Evolutionary conservation across 2,888 invertebrate genomes (phyloP).

Genomic region (Drosophila macrospina): DNA sequence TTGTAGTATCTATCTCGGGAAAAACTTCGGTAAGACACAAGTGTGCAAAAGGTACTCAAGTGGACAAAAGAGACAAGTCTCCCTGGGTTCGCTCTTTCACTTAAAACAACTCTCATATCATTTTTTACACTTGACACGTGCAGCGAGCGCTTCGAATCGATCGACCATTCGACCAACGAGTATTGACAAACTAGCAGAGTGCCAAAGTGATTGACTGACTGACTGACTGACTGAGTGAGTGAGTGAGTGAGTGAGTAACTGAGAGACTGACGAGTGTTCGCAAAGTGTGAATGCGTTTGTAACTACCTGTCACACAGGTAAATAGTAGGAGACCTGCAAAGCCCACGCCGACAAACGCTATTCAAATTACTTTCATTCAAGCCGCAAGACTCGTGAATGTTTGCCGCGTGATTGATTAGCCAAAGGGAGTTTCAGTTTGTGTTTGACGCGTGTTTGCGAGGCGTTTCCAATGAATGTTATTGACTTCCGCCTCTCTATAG

Average conservation of each 20-base stretch:
- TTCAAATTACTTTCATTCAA: constrained; percentile 74
- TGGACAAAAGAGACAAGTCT: constrained; percentile 35
- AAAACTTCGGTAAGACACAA: constrained; percentile 47
- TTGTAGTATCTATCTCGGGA: constrained; percentile 17
- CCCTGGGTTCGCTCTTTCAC: constrained; percentile 26
- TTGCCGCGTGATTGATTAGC: constrained; percentile 66
- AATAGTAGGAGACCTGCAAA: constrained; percentile 30
- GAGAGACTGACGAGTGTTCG: constrained; percentile 34
- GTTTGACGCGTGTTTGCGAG: constrained; percentile 37
- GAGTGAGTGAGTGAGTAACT: constrained; percentile 22
- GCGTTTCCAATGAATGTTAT: constrained; percentile 20
- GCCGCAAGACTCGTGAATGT: constrained; percentile 60
- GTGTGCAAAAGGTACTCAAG: constrained; percentile 50
- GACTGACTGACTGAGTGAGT: constrained; percentile 35
- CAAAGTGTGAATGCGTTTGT: constrained; percentile 59
- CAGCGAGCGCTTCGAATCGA: constrained; percentile 47
- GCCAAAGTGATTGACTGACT: neutral
- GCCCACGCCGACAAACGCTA: constrained; percentile 59
- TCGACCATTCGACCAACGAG: constrained; percentile 5
- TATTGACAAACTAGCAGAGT: constrained; percentile 43
- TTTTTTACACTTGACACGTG: constrained; percentile 64
- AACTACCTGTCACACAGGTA: constrained; percentile 59
- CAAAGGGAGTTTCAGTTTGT: constrained; percentile 24
- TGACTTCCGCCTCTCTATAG: constrained; percentile 54
- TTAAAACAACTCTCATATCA: constrained; percentile 21